Conservation (phyloP, 1,140 invertebrate species). For the Drosophila ercepeae region DNA sequence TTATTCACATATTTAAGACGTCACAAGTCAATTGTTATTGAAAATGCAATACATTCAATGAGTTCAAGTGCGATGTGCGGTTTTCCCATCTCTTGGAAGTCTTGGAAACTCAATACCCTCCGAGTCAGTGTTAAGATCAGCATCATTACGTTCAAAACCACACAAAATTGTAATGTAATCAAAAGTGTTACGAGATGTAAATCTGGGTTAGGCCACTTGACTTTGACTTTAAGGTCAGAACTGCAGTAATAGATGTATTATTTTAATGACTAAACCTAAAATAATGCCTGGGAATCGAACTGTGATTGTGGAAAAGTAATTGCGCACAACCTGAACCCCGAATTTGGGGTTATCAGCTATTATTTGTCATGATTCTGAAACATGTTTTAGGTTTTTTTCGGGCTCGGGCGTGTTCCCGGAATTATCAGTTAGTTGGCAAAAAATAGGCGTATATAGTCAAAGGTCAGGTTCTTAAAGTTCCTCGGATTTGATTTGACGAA, state of each 20-base stretch:
- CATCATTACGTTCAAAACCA: slow-evolving; percentile 32
- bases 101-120: slow-evolving; percentile 26
- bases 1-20: slow-evolving; percentile 9
- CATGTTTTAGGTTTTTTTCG: slow-evolving; percentile 15
- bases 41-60: slow-evolving; percentile 6
- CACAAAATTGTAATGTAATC: slow-evolving; percentile 36
- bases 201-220: slow-evolving; percentile 61
- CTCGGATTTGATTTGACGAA: not conserved
- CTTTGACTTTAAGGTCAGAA: slow-evolving; percentile 58
- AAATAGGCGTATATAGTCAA: not conserved
- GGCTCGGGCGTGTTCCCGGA: not conserved
- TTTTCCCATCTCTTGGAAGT: slow-evolving; percentile 18
- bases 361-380: not conserved
- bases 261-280: not conserved
- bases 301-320: not conserved
- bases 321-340: slow-evolving; percentile 1
- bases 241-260: not conserved
- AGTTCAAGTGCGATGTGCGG: slow-evolving; percentile 38
- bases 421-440: slow-evolving; percentile 14
- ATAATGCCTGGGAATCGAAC: not conserved
- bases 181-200: slow-evolving; percentile 23
- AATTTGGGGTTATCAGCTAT: slow-evolving; percentile 32
- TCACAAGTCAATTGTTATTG: slow-evolving; percentile 33
- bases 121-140: slow-evolving; percentile 59
- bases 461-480: slow-evolving; percentile 4